phyloP scores from a whole-genome alignment of 2,888 invertebrate genomes.

The Xestoiulus laeticollis region DNA sequence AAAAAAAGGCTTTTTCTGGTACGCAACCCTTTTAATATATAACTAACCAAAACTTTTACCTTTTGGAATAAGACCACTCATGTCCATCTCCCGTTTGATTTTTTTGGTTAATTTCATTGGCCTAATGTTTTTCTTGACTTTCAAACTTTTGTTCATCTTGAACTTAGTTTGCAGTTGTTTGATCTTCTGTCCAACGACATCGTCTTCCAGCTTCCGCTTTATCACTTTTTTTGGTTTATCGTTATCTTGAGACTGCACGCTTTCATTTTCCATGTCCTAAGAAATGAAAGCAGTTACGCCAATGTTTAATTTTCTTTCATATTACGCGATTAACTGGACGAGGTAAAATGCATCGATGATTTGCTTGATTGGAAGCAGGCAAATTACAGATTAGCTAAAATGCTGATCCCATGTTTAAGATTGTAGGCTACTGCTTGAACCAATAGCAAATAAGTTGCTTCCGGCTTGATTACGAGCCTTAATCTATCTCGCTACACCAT shows the following conservation, averaged over 20 bases:
- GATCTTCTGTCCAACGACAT: constrained; percentile 11
- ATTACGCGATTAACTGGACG: background rate
- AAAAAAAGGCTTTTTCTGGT: too few relatives aligned
- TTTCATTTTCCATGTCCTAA: constrained; percentile 50
- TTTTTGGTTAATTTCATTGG: constrained; percentile 32
- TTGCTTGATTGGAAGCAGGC: too few relatives aligned
- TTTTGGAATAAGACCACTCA: background rate
- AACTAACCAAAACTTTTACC: constrained; percentile 16
- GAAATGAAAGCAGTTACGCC: background rate
- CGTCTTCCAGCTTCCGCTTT: constrained; percentile 23
- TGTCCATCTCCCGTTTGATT: constrained; percentile 1
- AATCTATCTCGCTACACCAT: background rate
- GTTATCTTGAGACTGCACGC: background rate
- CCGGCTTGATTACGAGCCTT: constrained; percentile 30
- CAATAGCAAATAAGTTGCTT: constrained; percentile 13
- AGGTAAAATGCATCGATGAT: too few relatives aligned
- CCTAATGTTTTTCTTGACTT: constrained; percentile 15
- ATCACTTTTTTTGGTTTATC: constrained; percentile 34
- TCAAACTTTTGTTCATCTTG: constrained; percentile 2
- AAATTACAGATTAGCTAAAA: background rate
- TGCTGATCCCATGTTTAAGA: background rate
- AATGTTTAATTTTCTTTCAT: background rate
- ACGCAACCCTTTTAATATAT: too few relatives aligned
- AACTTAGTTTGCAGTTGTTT: constrained; percentile 43
- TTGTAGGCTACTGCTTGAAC: constrained; percentile 42